Conservation (phyloP, 2,113 vertebrate genomes). For the Ailurus styani region DNA sequence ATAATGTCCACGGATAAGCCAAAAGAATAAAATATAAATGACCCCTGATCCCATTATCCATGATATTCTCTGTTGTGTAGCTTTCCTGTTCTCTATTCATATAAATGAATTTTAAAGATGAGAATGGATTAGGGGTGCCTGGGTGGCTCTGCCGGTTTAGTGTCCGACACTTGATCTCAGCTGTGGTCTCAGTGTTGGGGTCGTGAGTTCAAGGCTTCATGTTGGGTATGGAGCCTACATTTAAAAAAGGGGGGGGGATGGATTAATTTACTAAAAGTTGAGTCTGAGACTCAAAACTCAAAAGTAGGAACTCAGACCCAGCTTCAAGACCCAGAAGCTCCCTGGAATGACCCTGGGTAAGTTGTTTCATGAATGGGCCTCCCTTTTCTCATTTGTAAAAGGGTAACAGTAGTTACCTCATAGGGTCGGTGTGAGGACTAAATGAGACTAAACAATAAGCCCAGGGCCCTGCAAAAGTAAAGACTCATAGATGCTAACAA, state of each 20-base stretch:
- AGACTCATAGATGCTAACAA: background rate
- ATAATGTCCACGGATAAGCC: background rate
- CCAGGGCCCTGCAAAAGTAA: background rate
- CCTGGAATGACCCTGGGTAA: background rate
- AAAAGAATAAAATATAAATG: constrained; percentile 3
- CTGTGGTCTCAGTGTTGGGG: background rate
- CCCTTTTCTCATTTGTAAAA: background rate
- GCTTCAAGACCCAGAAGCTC: background rate
- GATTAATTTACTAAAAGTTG: background rate
- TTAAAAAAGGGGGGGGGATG: background rate
- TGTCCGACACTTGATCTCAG: background rate
- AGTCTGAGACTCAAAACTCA: background rate
- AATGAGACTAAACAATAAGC: background rate
- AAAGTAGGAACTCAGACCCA: background rate
- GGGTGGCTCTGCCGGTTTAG: background rate
- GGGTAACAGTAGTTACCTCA: background rate
- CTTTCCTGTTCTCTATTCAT: background rate
- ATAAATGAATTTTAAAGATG: background rate
- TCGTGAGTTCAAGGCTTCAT: background rate
- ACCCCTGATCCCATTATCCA: background rate
- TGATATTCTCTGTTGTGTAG: background rate
- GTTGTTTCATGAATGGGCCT: background rate
- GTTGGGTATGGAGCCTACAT: background rate
- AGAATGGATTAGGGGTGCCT: background rate
- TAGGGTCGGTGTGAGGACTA: background rate